phyloP scores from a whole-genome alignment of 2,888 invertebrate species.

The Helobdella robusta region DNA sequence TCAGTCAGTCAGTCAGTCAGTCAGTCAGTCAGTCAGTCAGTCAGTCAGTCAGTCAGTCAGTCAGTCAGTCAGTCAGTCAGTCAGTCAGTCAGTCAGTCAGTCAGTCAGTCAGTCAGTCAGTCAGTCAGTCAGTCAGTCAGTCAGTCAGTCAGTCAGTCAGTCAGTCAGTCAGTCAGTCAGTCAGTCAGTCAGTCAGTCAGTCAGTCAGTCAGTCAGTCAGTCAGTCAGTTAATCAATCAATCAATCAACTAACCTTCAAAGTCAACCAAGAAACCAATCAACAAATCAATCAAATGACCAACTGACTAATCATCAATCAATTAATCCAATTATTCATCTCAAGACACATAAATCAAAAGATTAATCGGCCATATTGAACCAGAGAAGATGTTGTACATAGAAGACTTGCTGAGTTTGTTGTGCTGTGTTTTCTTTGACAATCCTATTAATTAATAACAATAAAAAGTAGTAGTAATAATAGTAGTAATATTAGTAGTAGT shows the following conservation, averaged over 20 bases:
- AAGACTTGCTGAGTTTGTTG: too few species aligned
- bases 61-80: conserved; percentile 26
- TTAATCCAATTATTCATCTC: too few species aligned
- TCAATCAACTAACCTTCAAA: not conserved
- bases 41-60: conserved; percentile 25
- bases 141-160: conserved; percentile 23
- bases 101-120: conserved; percentile 23
- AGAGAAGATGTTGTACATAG: too few species aligned
- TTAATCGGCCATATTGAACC: too few species aligned
- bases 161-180: conserved; percentile 22
- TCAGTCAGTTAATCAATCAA: conserved; percentile 11
- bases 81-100: conserved; percentile 22
- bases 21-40: conserved; percentile 22
- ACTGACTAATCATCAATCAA: too few species aligned
- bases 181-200: conserved; percentile 15
- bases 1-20: conserved; percentile 19
- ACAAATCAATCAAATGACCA: not conserved
- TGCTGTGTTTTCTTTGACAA: too few species aligned
- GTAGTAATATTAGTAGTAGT: too few species aligned
- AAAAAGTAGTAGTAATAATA: too few species aligned
- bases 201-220: conserved; percentile 3
- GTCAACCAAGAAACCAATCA: too few species aligned
- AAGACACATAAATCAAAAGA: too few species aligned
- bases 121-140: conserved; percentile 20
- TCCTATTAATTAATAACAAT: too few species aligned